Conservation (phyloP, 2,113 vertebrate genomes). For the Zosterops lateralis region DNA sequence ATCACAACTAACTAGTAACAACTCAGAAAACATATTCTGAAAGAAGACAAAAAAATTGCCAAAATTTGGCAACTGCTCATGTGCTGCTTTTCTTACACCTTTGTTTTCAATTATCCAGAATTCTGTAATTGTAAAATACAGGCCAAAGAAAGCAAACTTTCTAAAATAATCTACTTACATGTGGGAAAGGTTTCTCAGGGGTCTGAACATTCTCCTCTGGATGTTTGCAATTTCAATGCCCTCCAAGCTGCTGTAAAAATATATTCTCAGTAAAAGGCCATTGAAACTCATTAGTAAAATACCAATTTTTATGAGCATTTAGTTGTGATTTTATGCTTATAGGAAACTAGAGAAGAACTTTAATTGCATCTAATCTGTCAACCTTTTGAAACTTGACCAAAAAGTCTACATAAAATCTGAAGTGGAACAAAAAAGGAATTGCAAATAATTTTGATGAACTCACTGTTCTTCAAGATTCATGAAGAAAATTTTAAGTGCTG, state of each 20-base stretch:
- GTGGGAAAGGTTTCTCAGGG: slow-evolving; percentile 88
- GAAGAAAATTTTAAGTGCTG: not conserved
- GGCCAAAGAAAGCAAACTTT: not conserved
- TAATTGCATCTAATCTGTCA: not conserved
- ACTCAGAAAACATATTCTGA: not conserved
- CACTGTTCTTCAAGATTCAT: not conserved
- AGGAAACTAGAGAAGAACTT: not conserved
- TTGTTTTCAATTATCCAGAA: not conserved
- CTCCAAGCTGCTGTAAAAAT: slow-evolving; percentile 86
- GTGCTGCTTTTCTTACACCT: not conserved
- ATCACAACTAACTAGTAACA: not conserved
- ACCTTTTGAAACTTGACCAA: not conserved
- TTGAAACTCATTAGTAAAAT: not conserved
- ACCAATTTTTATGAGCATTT: not conserved
- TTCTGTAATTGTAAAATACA: not conserved
- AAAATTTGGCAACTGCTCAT: not conserved
- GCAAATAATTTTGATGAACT: not conserved
- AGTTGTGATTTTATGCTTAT: not conserved
- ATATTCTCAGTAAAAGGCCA: slow-evolving; percentile 34
- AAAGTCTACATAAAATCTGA: not conserved
- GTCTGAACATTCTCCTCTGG: slow-evolving; percentile 91
- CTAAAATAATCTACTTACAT: slow-evolving; percentile 84
- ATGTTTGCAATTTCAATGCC: slow-evolving; percentile 93
- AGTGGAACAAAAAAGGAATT: not conserved
- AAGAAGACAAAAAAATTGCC: not conserved